These are phyloP conservation scores for Leptoclinus maculatus DNA, from an alignment of 2,797 vertebrate species.

Conservation along the genomic window DNA sequence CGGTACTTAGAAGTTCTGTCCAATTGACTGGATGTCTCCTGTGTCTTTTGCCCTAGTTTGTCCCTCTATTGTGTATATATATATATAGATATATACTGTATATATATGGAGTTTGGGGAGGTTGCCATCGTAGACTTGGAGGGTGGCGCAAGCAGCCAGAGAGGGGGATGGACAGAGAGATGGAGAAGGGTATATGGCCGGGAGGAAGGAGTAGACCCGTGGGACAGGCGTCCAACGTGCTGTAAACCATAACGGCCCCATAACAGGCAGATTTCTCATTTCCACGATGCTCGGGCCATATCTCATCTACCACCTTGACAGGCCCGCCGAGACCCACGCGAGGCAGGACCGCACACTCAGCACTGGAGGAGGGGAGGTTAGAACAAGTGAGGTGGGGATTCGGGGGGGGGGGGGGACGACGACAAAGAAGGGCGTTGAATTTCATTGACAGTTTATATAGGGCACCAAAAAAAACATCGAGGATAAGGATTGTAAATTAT, in stretches of 20 bases:
- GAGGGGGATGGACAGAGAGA: conserved; percentile 43
- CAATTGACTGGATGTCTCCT: conserved; percentile 16
- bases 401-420: conserved; percentile 2
- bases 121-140: conserved; percentile 9
- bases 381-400: conserved; percentile 23
- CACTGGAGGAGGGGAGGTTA: conserved; percentile 57
- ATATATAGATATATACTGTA: not conserved
- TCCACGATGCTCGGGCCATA: conserved; percentile 58
- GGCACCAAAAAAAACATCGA: not conserved
- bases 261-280: conserved; percentile 75
- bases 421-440: not conserved
- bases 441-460: conserved; percentile 10
- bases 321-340: conserved; percentile 62
- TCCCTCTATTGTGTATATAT: not conserved
- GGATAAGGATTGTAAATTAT: not conserved
- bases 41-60: not conserved
- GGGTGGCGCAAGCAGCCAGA: not conserved
- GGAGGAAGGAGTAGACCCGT: conserved; percentile 65
- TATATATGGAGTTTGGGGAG: not conserved
- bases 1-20: conserved; percentile 8
- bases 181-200: conserved; percentile 26
- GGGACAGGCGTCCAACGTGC: conserved; percentile 70
- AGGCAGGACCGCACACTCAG: conserved; percentile 51
- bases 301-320: conserved; percentile 67
- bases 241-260: conserved; percentile 75